Evolutionary conservation across 2,888 invertebrate species (phyloP).

Genomic region (Drosophila mulleri): DNA sequence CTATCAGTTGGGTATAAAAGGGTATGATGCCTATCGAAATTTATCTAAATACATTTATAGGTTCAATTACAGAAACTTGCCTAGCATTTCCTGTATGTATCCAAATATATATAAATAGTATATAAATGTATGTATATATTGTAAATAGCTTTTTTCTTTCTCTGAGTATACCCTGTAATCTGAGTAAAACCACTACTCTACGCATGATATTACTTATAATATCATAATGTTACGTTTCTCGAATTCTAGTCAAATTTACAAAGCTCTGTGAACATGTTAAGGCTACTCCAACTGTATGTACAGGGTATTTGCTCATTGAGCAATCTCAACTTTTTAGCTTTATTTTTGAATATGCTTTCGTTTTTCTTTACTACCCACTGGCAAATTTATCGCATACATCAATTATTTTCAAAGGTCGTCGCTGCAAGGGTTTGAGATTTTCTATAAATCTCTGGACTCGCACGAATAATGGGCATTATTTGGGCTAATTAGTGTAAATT

Average conservation of each 20-base stretch:
- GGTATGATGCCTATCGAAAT: background rate
- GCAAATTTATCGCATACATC: slow-evolving; percentile 36
- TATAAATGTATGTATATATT: too few species aligned
- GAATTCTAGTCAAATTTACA: background rate
- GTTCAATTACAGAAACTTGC: background rate
- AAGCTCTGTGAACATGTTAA: background rate
- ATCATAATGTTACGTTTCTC: background rate
- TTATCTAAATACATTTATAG: too few species aligned
- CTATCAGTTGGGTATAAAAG: background rate
- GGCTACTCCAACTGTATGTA: too few species aligned
- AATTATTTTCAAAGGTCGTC: slow-evolving; percentile 25
- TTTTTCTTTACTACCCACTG: slow-evolving; percentile 14
- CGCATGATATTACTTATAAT: background rate
- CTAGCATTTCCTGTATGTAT: background rate
- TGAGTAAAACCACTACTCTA: too few species aligned
- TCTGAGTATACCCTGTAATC: background rate
- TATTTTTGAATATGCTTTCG: slow-evolving; percentile 19
- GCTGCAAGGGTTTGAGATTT: slow-evolving; percentile 8
- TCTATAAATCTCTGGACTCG: slow-evolving; percentile 13
- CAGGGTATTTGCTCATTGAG: slow-evolving; percentile 3
- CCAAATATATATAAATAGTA: background rate
- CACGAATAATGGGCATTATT: slow-evolving; percentile 28
- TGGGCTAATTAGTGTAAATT: slow-evolving; percentile 58
- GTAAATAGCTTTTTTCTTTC: too few species aligned
- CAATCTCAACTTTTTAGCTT: background rate